A percentile compares a stretch with the other conserved stretches of the same genome.
Evolutionary conservation across 2,113 vertebrate genomes (phyloP).

Genomic region (Dicrurus megarhynchus): DNA sequence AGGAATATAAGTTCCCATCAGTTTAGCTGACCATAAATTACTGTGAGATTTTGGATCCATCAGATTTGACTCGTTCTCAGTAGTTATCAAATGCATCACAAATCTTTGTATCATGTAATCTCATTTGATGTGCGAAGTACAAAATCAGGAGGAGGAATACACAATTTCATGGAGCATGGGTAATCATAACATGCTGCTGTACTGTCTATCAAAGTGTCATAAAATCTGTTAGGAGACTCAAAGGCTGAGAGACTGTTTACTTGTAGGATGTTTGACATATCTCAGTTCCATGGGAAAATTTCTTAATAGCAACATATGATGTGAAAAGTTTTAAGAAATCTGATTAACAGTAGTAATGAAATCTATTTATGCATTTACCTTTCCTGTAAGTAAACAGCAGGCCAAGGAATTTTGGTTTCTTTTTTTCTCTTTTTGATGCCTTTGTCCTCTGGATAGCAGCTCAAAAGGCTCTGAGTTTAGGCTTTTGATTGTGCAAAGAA

Average conservation of each 20-base stretch:
- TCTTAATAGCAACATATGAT: neutral
- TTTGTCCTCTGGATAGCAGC: neutral
- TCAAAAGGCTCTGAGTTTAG: neutral
- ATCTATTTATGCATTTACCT: neutral
- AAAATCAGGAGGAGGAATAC: neutral
- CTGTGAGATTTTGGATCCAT: neutral
- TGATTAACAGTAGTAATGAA: neutral
- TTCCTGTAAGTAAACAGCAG: neutral
- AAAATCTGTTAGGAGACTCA: neutral
- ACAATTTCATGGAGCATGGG: neutral
- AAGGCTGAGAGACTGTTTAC: neutral
- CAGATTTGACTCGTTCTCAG: neutral
- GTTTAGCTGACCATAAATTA: neutral
- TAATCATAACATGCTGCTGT: neutral
- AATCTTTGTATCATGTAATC: neutral
- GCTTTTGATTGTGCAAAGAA: neutral
- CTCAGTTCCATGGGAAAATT: neutral
- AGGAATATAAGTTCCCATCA: neutral
- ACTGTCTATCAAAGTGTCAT: slow-evolving; percentile 4
- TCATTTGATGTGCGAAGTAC: neutral
- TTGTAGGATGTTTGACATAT: neutral
- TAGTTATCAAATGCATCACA: neutral
- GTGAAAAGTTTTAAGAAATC: neutral
- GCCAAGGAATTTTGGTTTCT: neutral
- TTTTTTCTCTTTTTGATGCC: neutral